phyloP scores from a whole-genome alignment of 2,888 invertebrate species.

The Yponomeuta malinellus region DNA sequence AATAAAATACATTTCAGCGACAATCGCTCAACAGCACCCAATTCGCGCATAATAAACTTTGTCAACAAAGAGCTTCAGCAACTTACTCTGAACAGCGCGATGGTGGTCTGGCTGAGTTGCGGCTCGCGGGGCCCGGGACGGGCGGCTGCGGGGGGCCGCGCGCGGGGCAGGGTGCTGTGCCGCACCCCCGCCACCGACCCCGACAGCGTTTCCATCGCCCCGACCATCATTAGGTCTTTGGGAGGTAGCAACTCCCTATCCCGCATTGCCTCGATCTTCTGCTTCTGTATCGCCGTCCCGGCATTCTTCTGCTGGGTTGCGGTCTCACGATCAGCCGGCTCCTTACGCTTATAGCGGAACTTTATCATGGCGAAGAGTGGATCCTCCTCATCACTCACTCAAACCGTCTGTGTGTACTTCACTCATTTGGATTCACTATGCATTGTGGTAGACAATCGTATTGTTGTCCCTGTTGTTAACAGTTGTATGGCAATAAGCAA shows the following conservation, averaged over 20 bases:
- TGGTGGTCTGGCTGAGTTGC: conserved; percentile 53
- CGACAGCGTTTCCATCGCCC: background rate
- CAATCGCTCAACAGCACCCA: background rate
- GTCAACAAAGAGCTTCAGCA: conserved; percentile 9
- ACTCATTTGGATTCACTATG: conserved; percentile 45
- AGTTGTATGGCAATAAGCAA: conserved; percentile 62
- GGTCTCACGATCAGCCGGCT: conserved; percentile 50
- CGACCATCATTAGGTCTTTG: conserved; percentile 56
- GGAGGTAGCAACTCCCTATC: conserved; percentile 64
- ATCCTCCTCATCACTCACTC: conserved; percentile 31
- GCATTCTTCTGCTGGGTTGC: conserved; percentile 29
- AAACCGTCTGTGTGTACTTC: conserved; percentile 41
- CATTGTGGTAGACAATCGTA: conserved; percentile 53
- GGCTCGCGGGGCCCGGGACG: conserved; percentile 38
- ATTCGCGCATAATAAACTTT: no score
- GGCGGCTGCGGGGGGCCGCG: conserved; percentile 47
- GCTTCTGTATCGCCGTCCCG: conserved; percentile 60
- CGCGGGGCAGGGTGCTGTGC: conserved; percentile 64
- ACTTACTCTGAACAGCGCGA: conserved; percentile 68
- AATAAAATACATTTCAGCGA: background rate
- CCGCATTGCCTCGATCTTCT: conserved; percentile 63
- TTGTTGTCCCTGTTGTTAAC: conserved; percentile 53
- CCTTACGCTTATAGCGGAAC: conserved; percentile 80
- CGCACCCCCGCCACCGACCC: conserved; percentile 59
- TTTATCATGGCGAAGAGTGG: conserved; percentile 72